Evolutionary conservation across 2,113 vertebrate species (phyloP).

Genomic region (Corvus cornix): DNA sequence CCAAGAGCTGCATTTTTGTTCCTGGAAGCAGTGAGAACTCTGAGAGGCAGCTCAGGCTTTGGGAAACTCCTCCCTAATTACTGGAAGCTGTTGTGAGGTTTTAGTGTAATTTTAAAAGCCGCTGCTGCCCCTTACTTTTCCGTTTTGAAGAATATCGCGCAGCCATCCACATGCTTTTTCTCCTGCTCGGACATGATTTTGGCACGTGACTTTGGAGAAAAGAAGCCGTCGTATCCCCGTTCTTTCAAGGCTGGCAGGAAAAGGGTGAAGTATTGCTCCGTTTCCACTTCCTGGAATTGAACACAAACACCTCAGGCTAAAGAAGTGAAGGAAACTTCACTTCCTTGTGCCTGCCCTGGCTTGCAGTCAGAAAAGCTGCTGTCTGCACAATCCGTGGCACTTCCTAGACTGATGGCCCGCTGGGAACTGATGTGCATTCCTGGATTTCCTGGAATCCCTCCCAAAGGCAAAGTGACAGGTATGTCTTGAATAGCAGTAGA

Average conservation of each 20-base stretch:
- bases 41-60: neutral
- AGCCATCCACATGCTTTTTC: conserved; percentile 97
- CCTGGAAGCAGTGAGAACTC: neutral
- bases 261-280: conserved; percentile 97
- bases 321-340: neutral
- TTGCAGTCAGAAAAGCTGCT: neutral
- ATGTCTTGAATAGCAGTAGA: neutral
- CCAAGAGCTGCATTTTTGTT: neutral
- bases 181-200: conserved; percentile 98
- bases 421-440: neutral
- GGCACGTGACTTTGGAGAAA: conserved; percentile 99
- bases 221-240: conserved; percentile 95
- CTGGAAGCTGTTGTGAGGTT: neutral
- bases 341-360: neutral
- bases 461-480: neutral
- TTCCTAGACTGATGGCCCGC: neutral
- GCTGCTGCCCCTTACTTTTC: conserved; percentile 84
- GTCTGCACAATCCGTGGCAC: neutral
- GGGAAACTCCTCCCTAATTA: neutral
- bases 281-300: conserved; percentile 93
- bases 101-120: neutral
- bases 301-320: neutral
- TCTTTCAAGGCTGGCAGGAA: conserved; percentile 95
- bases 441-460: neutral
- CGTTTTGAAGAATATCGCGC: conserved; percentile 97